Percentiles rank a stretch among this genome's conserved stretches.
phyloP scores from a whole-genome alignment of 2,113 vertebrate genomes.

The Micronisus gabar region DNA sequence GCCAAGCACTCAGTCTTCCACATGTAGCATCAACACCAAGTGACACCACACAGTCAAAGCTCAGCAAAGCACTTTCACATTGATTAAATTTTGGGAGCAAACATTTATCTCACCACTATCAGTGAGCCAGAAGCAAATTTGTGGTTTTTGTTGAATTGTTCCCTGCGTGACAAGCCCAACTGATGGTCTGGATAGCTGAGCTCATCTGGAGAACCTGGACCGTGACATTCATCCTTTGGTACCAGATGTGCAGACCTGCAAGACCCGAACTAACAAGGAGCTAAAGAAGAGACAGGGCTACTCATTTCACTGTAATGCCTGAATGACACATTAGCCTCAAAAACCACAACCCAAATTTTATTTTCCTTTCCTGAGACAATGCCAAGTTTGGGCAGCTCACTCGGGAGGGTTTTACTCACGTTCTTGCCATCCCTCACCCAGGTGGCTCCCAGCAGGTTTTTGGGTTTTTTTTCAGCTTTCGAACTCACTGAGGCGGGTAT shows the following conservation, averaged over 20 bases:
- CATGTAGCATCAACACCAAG: neutral
- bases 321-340: neutral
- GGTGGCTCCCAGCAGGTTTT: neutral
- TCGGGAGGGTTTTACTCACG: fast-evolving
- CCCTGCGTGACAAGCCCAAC: fast-evolving
- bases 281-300: neutral
- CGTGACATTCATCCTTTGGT: fast-evolving
- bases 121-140: neutral
- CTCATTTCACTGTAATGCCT: neutral
- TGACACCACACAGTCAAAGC: neutral
- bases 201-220: neutral
- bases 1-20: neutral
- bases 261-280: neutral
- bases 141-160: neutral
- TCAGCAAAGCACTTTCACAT: neutral
- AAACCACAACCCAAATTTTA: neutral
- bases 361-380: neutral
- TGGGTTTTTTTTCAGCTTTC: neutral
- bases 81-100: neutral
- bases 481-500: neutral
- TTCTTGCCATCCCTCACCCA: neutral
- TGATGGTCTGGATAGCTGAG: neutral
- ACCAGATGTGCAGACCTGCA: neutral
- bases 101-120: neutral
- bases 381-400: neutral